These are phyloP conservation scores for Ptychadena robeensis DNA, from an alignment of 2,797 vertebrate species.

Conservation along the genomic window DNA sequence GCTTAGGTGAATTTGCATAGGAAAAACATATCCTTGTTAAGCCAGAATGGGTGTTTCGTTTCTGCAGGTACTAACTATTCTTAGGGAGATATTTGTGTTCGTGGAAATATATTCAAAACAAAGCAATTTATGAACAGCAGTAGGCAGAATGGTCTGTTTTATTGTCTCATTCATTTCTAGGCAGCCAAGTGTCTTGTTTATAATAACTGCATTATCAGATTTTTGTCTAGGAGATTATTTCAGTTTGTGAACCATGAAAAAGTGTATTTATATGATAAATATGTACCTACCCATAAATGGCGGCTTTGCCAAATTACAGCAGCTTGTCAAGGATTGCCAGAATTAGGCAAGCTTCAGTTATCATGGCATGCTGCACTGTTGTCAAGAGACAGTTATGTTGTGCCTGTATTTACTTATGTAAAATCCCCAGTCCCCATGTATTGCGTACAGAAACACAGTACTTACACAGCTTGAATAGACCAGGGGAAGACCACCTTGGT, in stretches of 20 bases:
- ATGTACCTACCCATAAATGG: background rate
- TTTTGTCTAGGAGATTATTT: background rate
- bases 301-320: background rate
- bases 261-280: background rate
- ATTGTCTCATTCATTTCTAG: conserved; percentile 63
- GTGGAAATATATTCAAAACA: conserved; percentile 70
- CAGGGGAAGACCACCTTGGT: background rate
- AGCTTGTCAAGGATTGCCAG: background rate
- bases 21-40: conserved; percentile 76
- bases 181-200: background rate
- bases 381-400: background rate
- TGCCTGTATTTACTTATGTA: background rate
- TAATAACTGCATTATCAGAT: background rate
- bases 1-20: conserved; percentile 80
- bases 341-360: background rate
- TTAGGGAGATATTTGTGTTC: conserved; percentile 66
- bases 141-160: conserved; percentile 62
- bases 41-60: conserved; percentile 75
- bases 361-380: background rate
- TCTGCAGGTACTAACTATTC: conserved; percentile 70
- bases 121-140: conserved; percentile 63
- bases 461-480: background rate
- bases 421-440: background rate
- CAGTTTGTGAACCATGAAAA: conserved; percentile 3
- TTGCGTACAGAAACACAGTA: background rate